Evolutionary conservation across 2,113 vertebrate species (phyloP).

Genomic region (Rhabdomys dilectus): DNA sequence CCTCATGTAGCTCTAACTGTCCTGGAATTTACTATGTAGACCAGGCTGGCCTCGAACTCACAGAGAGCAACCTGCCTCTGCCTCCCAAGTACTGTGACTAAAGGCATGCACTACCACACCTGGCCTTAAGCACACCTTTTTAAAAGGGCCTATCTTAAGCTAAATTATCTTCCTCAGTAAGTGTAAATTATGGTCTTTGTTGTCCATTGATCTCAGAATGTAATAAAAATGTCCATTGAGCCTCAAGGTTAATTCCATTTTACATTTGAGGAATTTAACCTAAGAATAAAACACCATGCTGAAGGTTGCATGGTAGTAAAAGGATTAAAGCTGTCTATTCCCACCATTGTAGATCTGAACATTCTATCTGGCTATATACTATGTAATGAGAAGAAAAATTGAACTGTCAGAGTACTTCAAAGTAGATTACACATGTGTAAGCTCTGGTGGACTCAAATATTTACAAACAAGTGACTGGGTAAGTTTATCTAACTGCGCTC

Average conservation of each 20-base stretch:
- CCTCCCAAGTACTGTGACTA: neutral
- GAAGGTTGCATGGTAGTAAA: conserved; percentile 60
- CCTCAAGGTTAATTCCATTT: conserved; percentile 63
- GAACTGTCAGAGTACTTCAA: conserved; percentile 75
- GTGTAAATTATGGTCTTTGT: conserved; percentile 54
- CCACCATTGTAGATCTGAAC: conserved; percentile 45
- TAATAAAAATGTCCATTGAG: conserved; percentile 67
- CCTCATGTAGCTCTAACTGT: neutral
- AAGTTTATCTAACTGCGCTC: conserved; percentile 84
- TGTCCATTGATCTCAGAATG: conserved; percentile 66
- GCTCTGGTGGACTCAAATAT: conserved; percentile 77
- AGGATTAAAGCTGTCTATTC: conserved; percentile 60
- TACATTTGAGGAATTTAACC: conserved; percentile 69
- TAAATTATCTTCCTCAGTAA: conserved; percentile 35
- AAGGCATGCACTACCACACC: neutral
- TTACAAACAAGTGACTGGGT: conserved; percentile 85
- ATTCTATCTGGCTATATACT: neutral
- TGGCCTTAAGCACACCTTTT: conserved; percentile 1
- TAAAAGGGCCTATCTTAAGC: neutral
- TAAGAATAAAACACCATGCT: conserved; percentile 58
- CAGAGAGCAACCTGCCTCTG: neutral
- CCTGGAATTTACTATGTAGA: neutral
- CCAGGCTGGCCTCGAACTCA: neutral
- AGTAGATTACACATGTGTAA: conserved; percentile 78
- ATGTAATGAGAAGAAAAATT: conserved; percentile 55